Evolutionary conservation across 2,888 invertebrate genomes (phyloP).

Genomic region (Halictus quadricinctus): DNA sequence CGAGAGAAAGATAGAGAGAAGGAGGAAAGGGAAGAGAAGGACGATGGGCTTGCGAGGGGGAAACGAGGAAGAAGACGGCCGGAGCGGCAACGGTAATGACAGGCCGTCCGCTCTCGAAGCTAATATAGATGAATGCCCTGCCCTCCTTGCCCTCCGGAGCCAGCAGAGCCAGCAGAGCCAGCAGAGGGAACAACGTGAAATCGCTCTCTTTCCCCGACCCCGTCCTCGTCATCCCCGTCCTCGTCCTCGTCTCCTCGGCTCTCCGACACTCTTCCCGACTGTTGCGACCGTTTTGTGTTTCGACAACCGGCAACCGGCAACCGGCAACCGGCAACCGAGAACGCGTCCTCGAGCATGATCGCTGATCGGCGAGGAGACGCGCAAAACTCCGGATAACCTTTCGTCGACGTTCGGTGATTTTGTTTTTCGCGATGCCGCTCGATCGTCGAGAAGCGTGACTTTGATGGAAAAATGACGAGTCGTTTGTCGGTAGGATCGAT

Average conservation of each 20-base stretch:
- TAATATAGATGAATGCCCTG: constrained; percentile 83
- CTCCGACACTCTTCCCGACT: not conserved
- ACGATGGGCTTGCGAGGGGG: constrained; percentile 56
- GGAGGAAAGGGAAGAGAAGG: constrained; percentile 38
- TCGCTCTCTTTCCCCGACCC: constrained; percentile 65
- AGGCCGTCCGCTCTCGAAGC: constrained; percentile 82
- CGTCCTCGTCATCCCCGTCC: constrained; percentile 21
- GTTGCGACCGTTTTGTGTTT: not conserved
- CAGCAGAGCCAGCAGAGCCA: constrained; percentile 61
- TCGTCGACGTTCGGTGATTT: not conserved
- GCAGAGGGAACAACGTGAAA: constrained; percentile 61
- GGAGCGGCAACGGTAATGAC: constrained; percentile 82
- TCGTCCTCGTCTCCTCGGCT: not conserved
- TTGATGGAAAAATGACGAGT: not conserved
- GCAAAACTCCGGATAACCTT: not conserved
- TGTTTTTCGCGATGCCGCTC: not conserved
- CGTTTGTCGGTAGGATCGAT: not conserved
- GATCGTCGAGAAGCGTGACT: not conserved
- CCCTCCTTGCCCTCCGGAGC: constrained; percentile 81
- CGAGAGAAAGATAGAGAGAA: constrained; percentile 39
- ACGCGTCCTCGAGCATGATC: not conserved
- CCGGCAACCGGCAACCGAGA: not conserved
- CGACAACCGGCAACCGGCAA: not conserved
- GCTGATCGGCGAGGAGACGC: not conserved
- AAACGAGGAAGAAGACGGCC: constrained; percentile 62